Base-by-base conservation (phyloP, 2,113 vertebrate species). In the Pelobates fuscus region DNA sequence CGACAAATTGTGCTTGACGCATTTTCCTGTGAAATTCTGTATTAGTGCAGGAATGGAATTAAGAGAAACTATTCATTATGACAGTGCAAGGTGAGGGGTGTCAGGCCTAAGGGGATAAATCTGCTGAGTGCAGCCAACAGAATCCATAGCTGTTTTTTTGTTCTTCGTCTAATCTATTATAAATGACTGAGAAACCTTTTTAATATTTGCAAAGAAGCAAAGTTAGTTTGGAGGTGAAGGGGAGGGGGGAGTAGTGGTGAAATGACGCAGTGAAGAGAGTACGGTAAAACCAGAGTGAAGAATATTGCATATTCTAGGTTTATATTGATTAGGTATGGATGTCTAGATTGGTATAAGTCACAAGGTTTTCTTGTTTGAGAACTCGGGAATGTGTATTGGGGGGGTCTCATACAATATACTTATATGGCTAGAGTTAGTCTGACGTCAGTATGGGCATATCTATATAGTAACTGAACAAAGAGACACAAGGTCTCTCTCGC, bases 151-250 rank as follows among this genome's bases (percentile, higher is more conserved):
- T 26, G 23, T 49, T 15, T 15, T 70, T 73, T 73, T 55, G 18
- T 73, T 54, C 8, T 49, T n/a, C 60, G 52, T 63, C 21, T 73
- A 64, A 73, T 55, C 43, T 65, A 41, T 55, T 55, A 73, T 64
- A 73, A 64, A 73, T 64, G 70, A 63, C 60, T 21, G 17, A 37
- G 59, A 64, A 65, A 57, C 46, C 17, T 65, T 65, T 64, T 57
- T 74, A 74, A 74, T 66, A 74, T 66, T 61, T 65, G 30, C 49
- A 21, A 41, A 65, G 23, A 37, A 63, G 15, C 43, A 30, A 71
- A 64, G 43, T 55, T 52, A 63, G 27, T 26, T 55, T 65, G 23
- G 44, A 37, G 27, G 29, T 58, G 24, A n/a, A 57, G 10, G 32
- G n/a, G 15, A 18, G 54, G 23, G 2, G 8, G 32, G 67, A n/a